Evolutionary conservation across 1,140 invertebrate species (phyloP).

Genomic region (Drosophila truncata): DNA sequence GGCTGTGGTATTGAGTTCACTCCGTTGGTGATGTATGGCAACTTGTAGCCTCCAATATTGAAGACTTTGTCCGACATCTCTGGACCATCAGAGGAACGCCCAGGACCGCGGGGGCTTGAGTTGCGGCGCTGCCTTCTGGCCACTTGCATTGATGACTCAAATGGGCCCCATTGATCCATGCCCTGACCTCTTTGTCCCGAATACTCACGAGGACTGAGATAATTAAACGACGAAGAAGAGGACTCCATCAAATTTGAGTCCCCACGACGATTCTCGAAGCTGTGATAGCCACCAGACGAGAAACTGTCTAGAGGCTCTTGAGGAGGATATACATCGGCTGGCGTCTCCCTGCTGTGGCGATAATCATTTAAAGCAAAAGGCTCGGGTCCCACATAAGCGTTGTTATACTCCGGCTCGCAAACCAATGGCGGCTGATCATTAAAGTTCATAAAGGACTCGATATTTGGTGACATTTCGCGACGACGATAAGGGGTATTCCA

Average conservation of each 20-base stretch:
- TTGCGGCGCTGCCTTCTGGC: neutral
- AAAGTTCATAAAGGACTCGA: neutral
- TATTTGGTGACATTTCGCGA: neutral
- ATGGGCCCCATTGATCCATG: neutral
- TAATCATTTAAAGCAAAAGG: neutral
- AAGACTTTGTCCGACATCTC: neutral
- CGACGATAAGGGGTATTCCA: neutral
- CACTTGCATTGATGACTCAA: neutral
- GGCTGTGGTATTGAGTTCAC: neutral
- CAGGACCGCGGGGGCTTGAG: neutral
- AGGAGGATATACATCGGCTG: neutral
- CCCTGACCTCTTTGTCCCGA: neutral
- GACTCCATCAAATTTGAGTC: neutral
- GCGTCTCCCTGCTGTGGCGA: neutral
- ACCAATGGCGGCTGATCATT: neutral
- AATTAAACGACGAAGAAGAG: neutral
- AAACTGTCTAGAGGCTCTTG: neutral
- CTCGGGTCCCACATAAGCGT: neutral
- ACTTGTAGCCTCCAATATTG: slow-evolving; percentile 14
- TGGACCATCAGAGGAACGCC: neutral
- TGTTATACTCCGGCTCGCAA: neutral
- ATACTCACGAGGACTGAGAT: neutral
- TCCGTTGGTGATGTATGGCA: slow-evolving; percentile 5
- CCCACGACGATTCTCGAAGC: neutral
- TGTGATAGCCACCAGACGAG: neutral